phyloP scores from a whole-genome alignment of 1,140 invertebrate species.

The Subanguina moxae region DNA sequence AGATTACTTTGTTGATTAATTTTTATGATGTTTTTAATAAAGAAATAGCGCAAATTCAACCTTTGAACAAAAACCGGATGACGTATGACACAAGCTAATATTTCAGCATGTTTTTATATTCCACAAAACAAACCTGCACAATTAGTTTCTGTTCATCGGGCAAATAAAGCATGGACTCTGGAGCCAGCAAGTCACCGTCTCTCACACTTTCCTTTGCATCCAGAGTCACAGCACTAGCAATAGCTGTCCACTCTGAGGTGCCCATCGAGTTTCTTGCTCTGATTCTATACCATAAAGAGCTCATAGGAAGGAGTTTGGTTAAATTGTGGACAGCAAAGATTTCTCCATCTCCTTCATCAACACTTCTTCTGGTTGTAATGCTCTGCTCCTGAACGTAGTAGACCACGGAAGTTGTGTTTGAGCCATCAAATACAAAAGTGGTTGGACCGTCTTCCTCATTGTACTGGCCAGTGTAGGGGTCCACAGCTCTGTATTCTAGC shows the following conservation, averaged over 20 bases:
- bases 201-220: conserved; percentile 30
- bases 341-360: conserved; percentile 2
- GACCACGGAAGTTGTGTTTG: conserved; percentile 26
- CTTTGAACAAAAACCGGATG: too few relatives aligned
- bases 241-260: conserved; percentile 42
- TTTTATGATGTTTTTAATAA: too few relatives aligned
- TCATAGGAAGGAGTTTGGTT: conserved; percentile 26
- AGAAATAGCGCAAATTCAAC: too few relatives aligned
- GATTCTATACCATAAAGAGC: conserved; percentile 29
- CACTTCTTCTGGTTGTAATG: background rate
- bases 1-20: too few relatives aligned
- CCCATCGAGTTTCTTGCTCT: conserved; percentile 28
- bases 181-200: conserved; percentile 24
- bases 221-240: conserved; percentile 28
- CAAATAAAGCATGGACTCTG: conserved; percentile 25
- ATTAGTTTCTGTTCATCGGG: conserved; percentile 34
- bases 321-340: conserved; percentile 34
- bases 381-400: conserved; percentile 11
- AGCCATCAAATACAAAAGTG: conserved; percentile 27
- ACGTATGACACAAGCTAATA: too few relatives aligned
- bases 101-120: too few relatives aligned
- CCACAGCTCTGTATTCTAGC: conserved; percentile 39
- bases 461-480: conserved; percentile 22
- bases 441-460: conserved; percentile 21
- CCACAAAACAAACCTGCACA: too few relatives aligned